These are phyloP conservation scores for Protophormia terraenovae DNA, from an alignment of 2,888 invertebrate genomes.

Conservation along the genomic window DNA sequence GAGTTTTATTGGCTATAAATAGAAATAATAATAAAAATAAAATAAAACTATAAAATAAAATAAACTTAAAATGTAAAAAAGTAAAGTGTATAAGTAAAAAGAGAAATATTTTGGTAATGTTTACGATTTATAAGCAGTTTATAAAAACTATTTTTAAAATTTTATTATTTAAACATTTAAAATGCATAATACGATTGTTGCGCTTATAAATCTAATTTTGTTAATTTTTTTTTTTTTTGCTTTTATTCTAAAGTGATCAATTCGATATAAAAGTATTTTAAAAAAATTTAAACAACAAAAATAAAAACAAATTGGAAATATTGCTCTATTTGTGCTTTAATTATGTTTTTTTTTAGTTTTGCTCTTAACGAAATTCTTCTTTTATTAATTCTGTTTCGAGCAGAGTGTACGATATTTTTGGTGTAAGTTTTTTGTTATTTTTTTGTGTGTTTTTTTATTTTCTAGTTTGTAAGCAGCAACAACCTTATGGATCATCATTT, in stretches of 20 bases:
- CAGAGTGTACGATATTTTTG: too few relatives aligned
- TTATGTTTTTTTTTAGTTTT: slow-evolving; percentile 15
- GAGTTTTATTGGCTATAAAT: slow-evolving; percentile 50
- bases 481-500: slow-evolving; percentile 54
- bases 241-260: slow-evolving; percentile 33
- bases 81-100: background rate
- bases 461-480: slow-evolving; percentile 53
- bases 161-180: slow-evolving; percentile 54
- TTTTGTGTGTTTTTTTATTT: background rate
- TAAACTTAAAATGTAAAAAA: slow-evolving; percentile 6
- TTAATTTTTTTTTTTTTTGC: background rate
- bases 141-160: slow-evolving; percentile 52
- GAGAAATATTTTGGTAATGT: slow-evolving; percentile 54
- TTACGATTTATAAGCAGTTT: slow-evolving; percentile 63
- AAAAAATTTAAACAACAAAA: slow-evolving; percentile 37
- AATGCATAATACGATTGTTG: slow-evolving; percentile 69
- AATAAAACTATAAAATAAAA: slow-evolving; percentile 22
- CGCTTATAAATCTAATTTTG: slow-evolving; percentile 51
- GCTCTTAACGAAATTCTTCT: background rate
- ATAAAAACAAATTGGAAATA: slow-evolving; percentile 48
- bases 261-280: slow-evolving; percentile 35
- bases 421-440: background rate
- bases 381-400: too few relatives aligned
- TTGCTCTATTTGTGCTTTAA: slow-evolving; percentile 60
- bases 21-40: slow-evolving; percentile 12